These are phyloP conservation scores for Rotaria macrura DNA, from an alignment of 2,888 invertebrate species.

Conservation along the genomic window DNA sequence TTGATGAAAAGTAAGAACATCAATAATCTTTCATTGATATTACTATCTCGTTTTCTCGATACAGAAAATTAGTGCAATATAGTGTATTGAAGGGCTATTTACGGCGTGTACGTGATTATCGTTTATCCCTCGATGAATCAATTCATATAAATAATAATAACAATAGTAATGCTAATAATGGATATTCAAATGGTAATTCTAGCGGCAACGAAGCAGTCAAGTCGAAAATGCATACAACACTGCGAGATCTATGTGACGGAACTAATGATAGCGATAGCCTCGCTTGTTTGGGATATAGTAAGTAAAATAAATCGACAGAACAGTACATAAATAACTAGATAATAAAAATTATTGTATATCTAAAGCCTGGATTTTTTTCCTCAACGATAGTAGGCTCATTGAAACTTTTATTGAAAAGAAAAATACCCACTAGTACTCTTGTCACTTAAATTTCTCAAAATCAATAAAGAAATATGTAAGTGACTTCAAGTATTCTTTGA, in stretches of 20 bases:
- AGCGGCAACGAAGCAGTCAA: neutral
- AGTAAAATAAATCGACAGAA: neutral
- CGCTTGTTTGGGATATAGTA: neutral
- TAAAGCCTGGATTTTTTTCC: too few relatives aligned
- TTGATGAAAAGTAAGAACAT: neutral
- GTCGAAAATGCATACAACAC: neutral
- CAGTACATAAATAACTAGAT: too few relatives aligned
- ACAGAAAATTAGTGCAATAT: constrained; percentile 2
- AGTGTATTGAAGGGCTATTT: constrained; percentile 10
- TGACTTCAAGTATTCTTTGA: too few relatives aligned
- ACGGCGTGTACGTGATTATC: neutral
- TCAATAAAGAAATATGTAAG: too few relatives aligned
- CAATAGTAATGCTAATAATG: too few relatives aligned
- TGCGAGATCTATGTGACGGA: constrained; percentile 4
- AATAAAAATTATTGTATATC: too few relatives aligned
- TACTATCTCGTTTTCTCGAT: neutral
- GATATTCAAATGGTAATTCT: neutral
- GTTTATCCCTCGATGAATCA: neutral
- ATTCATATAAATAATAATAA: neutral
- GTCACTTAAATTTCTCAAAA: too few relatives aligned
- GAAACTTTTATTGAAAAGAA: too few relatives aligned
- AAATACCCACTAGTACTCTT: too few relatives aligned
- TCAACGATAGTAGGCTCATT: too few relatives aligned
- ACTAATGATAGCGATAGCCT: neutral
- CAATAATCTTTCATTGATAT: neutral